Evolutionary conservation across 2,888 invertebrate genomes (phyloP).

Genomic region (Malachius bipustulatus): DNA sequence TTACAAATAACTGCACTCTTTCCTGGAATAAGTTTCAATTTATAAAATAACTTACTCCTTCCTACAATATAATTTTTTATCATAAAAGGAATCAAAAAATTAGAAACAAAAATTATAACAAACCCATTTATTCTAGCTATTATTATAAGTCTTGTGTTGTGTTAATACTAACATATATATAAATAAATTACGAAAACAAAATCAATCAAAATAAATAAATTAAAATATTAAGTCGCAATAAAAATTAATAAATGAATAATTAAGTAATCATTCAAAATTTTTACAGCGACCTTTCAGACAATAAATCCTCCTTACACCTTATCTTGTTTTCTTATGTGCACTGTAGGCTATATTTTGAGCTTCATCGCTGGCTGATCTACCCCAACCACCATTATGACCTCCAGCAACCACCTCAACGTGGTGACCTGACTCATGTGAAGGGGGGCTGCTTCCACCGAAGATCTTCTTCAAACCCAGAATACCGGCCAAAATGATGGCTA

Average conservation of each 20-base stretch:
- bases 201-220: background rate
- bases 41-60: no score
- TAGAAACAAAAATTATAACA: no score
- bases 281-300: no score
- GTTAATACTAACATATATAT: no score
- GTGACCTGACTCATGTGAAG: slow-evolving; percentile 50
- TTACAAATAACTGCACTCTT: no score
- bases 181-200: no score
- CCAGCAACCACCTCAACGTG: slow-evolving; percentile 57
- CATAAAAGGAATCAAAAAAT: no score
- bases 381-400: slow-evolving; percentile 58
- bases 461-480: slow-evolving; percentile 79
- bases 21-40: no score
- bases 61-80: no score
- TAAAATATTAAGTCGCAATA: background rate
- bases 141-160: no score
- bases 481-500: slow-evolving; percentile 69
- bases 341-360: slow-evolving; percentile 50
- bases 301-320: slow-evolving; percentile 16
- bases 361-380: slow-evolving; percentile 41
- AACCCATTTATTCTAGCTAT: no score
- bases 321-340: slow-evolving; percentile 31
- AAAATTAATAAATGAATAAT: background rate
- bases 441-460: slow-evolving; percentile 48
- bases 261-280: slow-evolving; percentile 27